Evolutionary conservation across 2,888 invertebrate genomes (phyloP).

Genomic region (Drosophila algonquin): DNA sequence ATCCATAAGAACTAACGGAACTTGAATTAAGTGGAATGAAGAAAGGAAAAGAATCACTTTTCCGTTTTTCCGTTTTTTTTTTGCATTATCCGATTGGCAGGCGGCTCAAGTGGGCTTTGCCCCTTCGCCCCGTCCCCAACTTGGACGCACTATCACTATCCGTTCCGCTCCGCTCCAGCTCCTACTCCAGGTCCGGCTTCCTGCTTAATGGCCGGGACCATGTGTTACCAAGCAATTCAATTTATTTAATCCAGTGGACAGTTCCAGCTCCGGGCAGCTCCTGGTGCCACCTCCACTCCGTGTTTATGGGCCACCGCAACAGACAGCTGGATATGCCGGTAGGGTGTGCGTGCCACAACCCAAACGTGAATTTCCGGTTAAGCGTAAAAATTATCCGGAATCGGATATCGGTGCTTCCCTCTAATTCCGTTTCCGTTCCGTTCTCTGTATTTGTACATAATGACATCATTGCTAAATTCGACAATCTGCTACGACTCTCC

Average conservation of each 20-base stretch:
- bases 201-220: constrained; percentile 56
- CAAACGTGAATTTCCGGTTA: background rate
- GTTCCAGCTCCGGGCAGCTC: constrained; percentile 24
- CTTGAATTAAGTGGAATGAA: background rate
- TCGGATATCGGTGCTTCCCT: background rate
- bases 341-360: background rate
- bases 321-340: background rate
- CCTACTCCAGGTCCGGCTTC: constrained; percentile 12
- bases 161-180: background rate
- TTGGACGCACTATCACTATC: background rate
- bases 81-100: constrained; percentile 52
- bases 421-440: too few species aligned
- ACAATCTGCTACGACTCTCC: too few species aligned
- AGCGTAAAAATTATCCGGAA: background rate
- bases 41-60: constrained; percentile 7
- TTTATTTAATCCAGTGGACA: constrained; percentile 68
- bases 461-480: too few species aligned
- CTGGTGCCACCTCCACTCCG: constrained; percentile 21
- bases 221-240: constrained; percentile 70
- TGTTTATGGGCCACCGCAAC: constrained; percentile 56
- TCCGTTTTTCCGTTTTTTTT: background rate
- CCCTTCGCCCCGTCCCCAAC: background rate
- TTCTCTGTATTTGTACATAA: too few species aligned
- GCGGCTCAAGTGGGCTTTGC: constrained; percentile 66
- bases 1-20: constrained; percentile 42